These are phyloP conservation scores for Marisa cornuarietis DNA, from an alignment of 1,140 invertebrate genomes.

Conservation along the genomic window DNA sequence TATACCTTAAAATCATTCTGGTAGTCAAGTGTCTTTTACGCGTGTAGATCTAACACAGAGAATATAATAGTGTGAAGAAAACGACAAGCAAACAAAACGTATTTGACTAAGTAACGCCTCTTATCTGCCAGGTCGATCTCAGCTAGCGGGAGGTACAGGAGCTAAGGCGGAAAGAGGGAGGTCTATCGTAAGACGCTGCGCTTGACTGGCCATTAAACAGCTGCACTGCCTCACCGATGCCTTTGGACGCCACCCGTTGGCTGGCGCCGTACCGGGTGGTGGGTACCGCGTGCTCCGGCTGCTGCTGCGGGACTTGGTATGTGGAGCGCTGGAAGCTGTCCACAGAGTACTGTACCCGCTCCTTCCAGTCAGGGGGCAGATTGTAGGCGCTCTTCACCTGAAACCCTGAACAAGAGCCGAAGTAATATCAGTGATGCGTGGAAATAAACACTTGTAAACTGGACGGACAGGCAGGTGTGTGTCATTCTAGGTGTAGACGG, in stretches of 20 bases:
- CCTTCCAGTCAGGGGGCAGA: conserved; percentile 51
- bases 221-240: conserved; percentile 45
- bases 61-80: too few relatives aligned
- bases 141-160: background rate
- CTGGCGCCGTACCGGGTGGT: conserved; percentile 55
- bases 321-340: conserved; percentile 49
- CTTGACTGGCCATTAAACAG: background rate
- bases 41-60: too few relatives aligned
- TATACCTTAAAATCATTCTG: too few relatives aligned
- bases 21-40: too few relatives aligned
- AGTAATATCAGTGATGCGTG: too few relatives aligned
- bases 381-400: conserved; percentile 51
- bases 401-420: conserved; percentile 40
- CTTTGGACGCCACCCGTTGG: conserved; percentile 44
- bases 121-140: background rate
- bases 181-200: background rate
- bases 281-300: conserved; percentile 39
- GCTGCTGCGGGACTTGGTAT: conserved; percentile 48
- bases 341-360: conserved; percentile 50
- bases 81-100: too few relatives aligned
- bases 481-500: background rate
- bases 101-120: too few relatives aligned
- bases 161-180: background rate
- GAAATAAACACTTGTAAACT: background rate
- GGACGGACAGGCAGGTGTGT: background rate